Conservation (phyloP, 2,113 vertebrate genomes). For the Pseudonaja textilis region DNA sequence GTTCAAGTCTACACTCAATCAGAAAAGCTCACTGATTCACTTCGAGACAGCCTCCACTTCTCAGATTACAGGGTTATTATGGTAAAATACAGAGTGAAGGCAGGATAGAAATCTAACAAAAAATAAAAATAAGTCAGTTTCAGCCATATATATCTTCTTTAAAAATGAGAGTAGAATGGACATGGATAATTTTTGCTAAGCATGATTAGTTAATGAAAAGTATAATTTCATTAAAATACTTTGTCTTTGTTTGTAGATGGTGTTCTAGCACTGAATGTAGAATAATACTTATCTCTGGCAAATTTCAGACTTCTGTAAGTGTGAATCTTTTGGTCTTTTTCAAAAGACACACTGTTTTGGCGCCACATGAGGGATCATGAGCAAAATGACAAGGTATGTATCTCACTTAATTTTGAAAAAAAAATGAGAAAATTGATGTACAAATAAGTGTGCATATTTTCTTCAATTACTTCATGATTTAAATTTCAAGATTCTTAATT, state of each 20-base stretch:
- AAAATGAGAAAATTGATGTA: neutral
- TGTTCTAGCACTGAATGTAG: conserved; percentile 68
- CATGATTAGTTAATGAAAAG: neutral
- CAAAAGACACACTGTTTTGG: conserved; percentile 90
- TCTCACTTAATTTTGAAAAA: neutral
- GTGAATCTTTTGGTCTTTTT: conserved; percentile 86
- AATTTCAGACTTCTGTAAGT: conserved; percentile 81
- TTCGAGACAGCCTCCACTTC: neutral
- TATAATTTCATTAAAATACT: neutral
- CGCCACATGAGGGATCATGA: conserved; percentile 94
- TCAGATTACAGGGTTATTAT: neutral
- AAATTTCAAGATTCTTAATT: conserved; percentile 4
- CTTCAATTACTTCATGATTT: neutral
- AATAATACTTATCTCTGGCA: conserved; percentile 72
- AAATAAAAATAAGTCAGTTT: neutral
- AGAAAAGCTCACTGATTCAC: neutral
- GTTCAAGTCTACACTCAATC: neutral
- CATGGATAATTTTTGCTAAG: neutral
- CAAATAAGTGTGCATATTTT: neutral
- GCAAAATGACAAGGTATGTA: conserved; percentile 89
- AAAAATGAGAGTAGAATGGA: conserved; percentile 7
- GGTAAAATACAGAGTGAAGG: neutral
- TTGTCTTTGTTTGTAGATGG: conserved; percentile 69
- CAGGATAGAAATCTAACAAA: neutral
- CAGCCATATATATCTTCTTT: neutral